These are phyloP conservation scores for Formica aserva DNA, from an alignment of 2,888 invertebrate genomes.

Conservation along the genomic window DNA sequence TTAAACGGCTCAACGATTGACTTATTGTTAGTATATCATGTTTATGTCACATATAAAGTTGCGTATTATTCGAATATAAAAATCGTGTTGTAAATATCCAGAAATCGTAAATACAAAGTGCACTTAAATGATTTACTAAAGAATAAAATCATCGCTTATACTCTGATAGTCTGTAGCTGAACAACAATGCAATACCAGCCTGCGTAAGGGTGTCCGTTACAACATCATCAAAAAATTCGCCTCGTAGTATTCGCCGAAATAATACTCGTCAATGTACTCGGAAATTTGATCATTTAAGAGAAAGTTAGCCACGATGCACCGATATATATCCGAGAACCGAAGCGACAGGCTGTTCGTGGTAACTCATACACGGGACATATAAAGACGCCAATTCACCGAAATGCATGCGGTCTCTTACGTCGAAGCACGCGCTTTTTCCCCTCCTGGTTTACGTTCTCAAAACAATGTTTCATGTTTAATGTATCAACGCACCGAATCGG, in stretches of 20 bases:
- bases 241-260: slow-evolving; percentile 17
- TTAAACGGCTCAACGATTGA: slow-evolving; percentile 21
- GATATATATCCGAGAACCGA: slow-evolving; percentile 1
- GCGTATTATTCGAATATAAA: not conserved
- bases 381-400: slow-evolving; percentile 32
- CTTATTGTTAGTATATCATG: slow-evolving; percentile 18
- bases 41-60: not conserved
- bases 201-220: not conserved
- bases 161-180: not conserved
- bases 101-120: not conserved
- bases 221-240: slow-evolving; percentile 19
- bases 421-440: not conserved
- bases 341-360: slow-evolving; percentile 13
- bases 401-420: not conserved
- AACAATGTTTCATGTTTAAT: slow-evolving; percentile 69
- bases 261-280: slow-evolving; percentile 4
- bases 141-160: not conserved
- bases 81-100: not conserved
- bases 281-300: slow-evolving; percentile 32
- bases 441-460: slow-evolving; percentile 32
- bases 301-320: slow-evolving; percentile 7
- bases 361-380: not conserved
- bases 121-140: not conserved
- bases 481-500: slow-evolving; percentile 34
- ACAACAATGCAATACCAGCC: not conserved